Evolutionary conservation across 2,113 vertebrate species (phyloP).

Genomic region (Poicephalus gulielmi): DNA sequence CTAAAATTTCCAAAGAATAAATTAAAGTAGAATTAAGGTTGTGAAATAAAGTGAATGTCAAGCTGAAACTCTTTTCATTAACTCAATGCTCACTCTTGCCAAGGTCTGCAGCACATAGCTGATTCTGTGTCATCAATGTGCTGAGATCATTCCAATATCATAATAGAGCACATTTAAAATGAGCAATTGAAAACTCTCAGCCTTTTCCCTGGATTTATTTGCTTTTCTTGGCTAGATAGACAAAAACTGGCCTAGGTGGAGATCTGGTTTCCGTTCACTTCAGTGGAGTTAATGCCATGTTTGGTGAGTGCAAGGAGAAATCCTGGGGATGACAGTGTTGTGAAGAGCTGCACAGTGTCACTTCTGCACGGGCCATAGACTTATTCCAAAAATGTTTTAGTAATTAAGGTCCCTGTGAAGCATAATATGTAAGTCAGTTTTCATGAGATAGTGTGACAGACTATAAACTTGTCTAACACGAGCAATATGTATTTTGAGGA

Average conservation of each 20-base stretch:
- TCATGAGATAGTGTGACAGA: neutral
- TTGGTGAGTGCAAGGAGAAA: neutral
- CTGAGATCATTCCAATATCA: constrained; percentile 32
- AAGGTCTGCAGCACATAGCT: constrained; percentile 26
- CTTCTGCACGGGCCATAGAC: neutral
- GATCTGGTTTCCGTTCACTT: neutral
- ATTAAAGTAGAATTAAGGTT: constrained; percentile 26
- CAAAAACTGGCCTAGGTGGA: neutral
- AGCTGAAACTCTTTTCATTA: constrained; percentile 38
- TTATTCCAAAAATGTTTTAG: neutral
- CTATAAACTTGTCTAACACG: neutral
- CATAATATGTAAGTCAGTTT: neutral
- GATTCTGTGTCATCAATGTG: constrained; percentile 5
- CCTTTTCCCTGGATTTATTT: constrained; percentile 28
- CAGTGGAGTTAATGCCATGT: neutral
- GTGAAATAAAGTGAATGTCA: constrained; percentile 8
- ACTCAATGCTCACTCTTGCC: neutral
- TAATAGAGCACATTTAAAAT: constrained; percentile 32
- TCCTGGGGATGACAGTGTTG: neutral
- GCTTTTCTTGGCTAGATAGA: constrained; percentile 43
- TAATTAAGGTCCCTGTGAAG: neutral
- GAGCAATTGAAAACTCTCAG: constrained; percentile 11
- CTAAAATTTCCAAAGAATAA: constrained; percentile 44
- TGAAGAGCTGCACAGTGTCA: neutral
- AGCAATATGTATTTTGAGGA: neutral